Evolutionary conservation across 2,888 invertebrate species (phyloP), one percentile per base, ranked within the genome.

Genomic region (Drosophila siamana): DNA sequence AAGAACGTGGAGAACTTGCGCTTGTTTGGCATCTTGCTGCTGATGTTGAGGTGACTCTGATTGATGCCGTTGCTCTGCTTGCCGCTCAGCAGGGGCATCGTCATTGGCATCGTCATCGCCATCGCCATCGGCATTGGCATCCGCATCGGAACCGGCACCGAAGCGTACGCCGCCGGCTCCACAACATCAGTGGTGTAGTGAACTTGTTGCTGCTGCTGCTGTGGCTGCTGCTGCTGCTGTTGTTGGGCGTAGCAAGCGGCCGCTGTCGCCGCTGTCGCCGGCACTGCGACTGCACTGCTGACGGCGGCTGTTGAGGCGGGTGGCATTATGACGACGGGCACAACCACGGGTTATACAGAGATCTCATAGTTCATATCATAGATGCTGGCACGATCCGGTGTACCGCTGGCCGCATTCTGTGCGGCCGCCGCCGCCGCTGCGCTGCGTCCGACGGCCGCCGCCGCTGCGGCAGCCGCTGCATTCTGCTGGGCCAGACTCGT

Each of bases 281-380:
- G 67, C 65, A 74, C 61, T 41, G 43, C 30, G 9, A 44, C 50
- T 13, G 63, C 26, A 7, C 47, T 46, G 67, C 40, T 61, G 72
- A n/a, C 59, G 40, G 67, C 30, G 66, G 72, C 64, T 43, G 56
- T 33, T 51, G 80, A 66, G 82, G 88, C 85, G 74, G 89, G 84
- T 78, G 90, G 89, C 78, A 90, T 85, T 61, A 90, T 77, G 68
- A 89, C 84, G 65, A 91, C 90, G 52, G 90, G 91, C 75, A 91
- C 90, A 80, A 90, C 88, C 89, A 91, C 91, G 92, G 92, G 92
- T 96, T 96, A 98, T 94, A 98, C 97, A 84, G 97, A 97, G 93
- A 98, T 98, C 93, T 98, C 98, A 93, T 98, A 97, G 94, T 97
- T 98, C 95, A 97, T 97, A 93, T 98, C 97, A 93, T 98, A 98